Conservation (phyloP, 1,140 invertebrate species). For the Protaetia brevitarsis region DNA sequence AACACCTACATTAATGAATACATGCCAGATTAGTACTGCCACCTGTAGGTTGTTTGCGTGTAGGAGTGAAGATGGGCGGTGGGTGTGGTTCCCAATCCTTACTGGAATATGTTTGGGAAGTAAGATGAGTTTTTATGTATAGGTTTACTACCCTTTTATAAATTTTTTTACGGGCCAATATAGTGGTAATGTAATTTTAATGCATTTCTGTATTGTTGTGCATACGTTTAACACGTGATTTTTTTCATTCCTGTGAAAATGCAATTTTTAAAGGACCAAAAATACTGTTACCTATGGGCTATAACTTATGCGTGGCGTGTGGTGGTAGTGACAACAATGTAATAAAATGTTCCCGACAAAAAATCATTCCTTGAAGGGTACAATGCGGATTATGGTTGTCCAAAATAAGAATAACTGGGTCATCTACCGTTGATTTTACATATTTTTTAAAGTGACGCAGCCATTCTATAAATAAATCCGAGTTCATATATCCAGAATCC, state of each 20-base stretch:
- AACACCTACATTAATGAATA: too few species aligned
- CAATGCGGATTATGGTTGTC: not conserved
- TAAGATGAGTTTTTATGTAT: too few species aligned
- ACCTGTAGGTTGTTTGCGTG: too few species aligned
- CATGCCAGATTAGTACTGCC: too few species aligned
- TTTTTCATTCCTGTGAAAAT: not conserved
- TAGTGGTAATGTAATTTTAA: too few species aligned
- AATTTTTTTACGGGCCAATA: too few species aligned
- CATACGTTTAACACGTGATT: too few species aligned
- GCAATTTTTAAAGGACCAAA: constrained; percentile 3
- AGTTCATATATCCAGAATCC: constrained; percentile 43
- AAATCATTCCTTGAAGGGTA: not conserved
- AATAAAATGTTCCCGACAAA: not conserved
- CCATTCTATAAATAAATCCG: constrained; percentile 23
- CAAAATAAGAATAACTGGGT: not conserved
- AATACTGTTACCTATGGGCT: not conserved
- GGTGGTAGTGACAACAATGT: constrained; percentile 7
- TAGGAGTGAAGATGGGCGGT: too few species aligned
- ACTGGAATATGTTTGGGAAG: too few species aligned
- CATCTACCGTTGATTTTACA: not conserved
- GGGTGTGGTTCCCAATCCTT: too few species aligned
- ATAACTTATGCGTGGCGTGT: not conserved
- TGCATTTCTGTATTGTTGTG: too few species aligned
- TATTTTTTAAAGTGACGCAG: not conserved
- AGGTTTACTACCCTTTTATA: too few species aligned